Evolutionary conservation across 2,888 invertebrate genomes (phyloP), one percentile per base, ranked within the genome.

Genomic region (Drosophila tanythrix): DNA sequence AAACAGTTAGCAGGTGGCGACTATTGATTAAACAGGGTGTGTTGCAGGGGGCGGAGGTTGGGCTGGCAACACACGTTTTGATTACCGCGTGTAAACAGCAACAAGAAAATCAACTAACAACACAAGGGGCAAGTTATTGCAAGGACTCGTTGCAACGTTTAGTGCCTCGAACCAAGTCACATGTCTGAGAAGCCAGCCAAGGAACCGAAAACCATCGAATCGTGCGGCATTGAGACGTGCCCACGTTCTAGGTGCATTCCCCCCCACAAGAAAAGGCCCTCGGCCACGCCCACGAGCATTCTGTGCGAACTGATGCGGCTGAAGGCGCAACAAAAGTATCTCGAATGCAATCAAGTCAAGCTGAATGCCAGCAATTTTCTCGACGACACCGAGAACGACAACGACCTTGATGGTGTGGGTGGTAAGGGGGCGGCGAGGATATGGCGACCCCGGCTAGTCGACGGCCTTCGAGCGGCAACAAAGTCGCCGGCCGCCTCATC

Each of bases 271-370:
- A 63, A 70, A 40, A 65, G 48, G n/a, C 25, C 72, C 35, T 66
- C 55, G 13, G 56, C 81, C 75, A 82, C 87, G 46, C 75, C 90
- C 52, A 93, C 92, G 7, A 79, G 88, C 40, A 74, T 93, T 25
- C 68, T 93, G 1, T 92, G 93, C 52, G 93, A 93, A 76, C 69
- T 93, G 73, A 92, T 92, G 63, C 91, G 92, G 8, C 84, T 93
- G 29, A 93, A 93, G 82, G 89, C 92, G 1, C 93, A 93, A 74
- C 93, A 93, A 84, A 93, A 93, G 81, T 93, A 93, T 85, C 88
- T 93, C 31, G 93, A 93, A 85, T 91, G 91, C 81, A 91, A 89
- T 84, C 93, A 92, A 76, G 74, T 89, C n/a, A 92, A 91, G 82
- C 77, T 92, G 57, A 92, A 90, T 78, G 83, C 91, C n/a, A 86